Conservation (phyloP, 2,797 vertebrate species). For the Carduelis carduelis region DNA sequence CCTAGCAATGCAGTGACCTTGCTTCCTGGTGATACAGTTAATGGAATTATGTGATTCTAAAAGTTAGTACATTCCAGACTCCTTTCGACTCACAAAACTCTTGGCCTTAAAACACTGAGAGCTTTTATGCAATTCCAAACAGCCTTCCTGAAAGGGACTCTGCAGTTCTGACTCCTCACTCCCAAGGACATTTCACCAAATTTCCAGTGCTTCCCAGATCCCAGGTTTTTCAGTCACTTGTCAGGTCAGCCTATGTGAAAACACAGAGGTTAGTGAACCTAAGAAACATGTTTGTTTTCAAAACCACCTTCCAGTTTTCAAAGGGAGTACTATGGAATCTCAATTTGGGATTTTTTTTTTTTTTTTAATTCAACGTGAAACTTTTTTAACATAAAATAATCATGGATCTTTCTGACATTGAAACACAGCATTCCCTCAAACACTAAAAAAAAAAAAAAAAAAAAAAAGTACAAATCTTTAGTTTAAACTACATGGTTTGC, state of each 20-base stretch:
- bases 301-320: not conserved
- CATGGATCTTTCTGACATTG: not conserved
- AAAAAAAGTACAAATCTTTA: not conserved
- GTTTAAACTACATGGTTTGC: not conserved
- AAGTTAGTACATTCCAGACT: not conserved
- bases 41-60: not conserved
- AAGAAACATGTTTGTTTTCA: not conserved
- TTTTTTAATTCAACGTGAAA: not conserved
- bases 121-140: not conserved
- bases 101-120: not conserved
- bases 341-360: not conserved
- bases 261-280: not conserved
- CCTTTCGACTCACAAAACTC: not conserved
- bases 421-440: not conserved
- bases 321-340: not conserved
- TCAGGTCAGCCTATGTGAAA: not conserved
- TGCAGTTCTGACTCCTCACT: not conserved
- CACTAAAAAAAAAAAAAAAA: not conserved
- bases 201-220: not conserved
- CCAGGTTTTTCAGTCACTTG: not conserved
- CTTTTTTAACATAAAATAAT: fast-evolving
- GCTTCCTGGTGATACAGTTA: not conserved
- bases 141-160: not conserved
- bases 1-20: not conserved
- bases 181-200: not conserved